Base-by-base conservation (phyloP, 2,888 invertebrate species). In the Synergus japonicus region DNA sequence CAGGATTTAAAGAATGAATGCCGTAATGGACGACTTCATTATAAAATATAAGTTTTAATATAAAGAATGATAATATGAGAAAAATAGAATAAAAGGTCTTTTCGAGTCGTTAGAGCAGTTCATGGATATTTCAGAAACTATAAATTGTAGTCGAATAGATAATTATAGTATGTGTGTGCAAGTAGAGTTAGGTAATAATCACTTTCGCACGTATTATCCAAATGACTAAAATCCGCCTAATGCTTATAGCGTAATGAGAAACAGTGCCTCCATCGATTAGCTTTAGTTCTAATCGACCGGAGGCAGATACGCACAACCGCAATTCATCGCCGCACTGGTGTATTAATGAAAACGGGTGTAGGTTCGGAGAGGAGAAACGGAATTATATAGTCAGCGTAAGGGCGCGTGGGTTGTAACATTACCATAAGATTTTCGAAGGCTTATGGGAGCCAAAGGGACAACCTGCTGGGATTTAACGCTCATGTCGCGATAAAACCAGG, bases 401-500 rank as follows among this genome's bases (percentile, higher is more conserved):
- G 79, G 76, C 67, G 63, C 76, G 77, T 58, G 43, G 67, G 41
- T 37, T 41, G 63, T 64, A 65, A 78, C 78, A 82, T 83, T 83
- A 83, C 81, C 83, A 82, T 83, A 83, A 79, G 83, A 79, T 82
- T 83, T 83, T 81, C 79, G 49, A 77, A 66, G 82, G 83, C 81
- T 83, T 83, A 83, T 77, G 69, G 73, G 76, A 69, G 78, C 79
- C 77, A 69, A 66, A 78, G 82, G 82, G 79, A 80, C 79, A 78
- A 66, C 78, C 77, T 54, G 77, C 22, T 22, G 78, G 78, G 79
- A 81, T 82, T 82, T 81, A 83, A 80, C 77, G 79, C 78, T 80
- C 76, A 78, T 80, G 81, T 81, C 80, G 76, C 80, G 79, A 80
- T 79, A 80, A 82, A 73, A 81, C 66, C 78, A 76, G 78, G 65